Base-by-base conservation (phyloP, 2,888 invertebrate species). In the Ferdinandea cuprea region DNA sequence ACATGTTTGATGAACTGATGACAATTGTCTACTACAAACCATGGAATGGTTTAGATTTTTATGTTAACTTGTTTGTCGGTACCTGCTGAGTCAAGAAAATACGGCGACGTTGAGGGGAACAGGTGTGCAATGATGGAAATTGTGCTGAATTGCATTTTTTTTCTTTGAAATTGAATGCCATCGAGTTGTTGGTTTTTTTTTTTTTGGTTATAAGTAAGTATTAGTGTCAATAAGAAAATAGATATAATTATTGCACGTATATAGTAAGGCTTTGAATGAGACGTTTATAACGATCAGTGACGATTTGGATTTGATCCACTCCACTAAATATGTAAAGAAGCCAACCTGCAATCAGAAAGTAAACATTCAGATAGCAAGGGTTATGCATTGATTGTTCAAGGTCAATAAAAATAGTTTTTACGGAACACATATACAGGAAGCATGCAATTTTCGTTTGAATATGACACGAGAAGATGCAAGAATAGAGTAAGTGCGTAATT, bases 71-170 rank as follows among this genome's bases (percentile, higher is more conserved):
- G 30, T 21, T 40, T 79, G 30, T 15, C n/a, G n/a, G n/a, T n/a
- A n/a, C n/a, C n/a, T 42, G 80, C 80, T 80, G 80, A 80, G 19
- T 35, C 44, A 21, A 42, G 13, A 21, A 44, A 61, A 44, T 19
- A 56, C 6, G 11, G 19, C 21, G 15, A 42, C 52, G 44, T 46
- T 59, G 13, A 2, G 42, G 68, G 17, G 5, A 71, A 6, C 77
- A 63, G 48, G 46, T 77, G 77, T 71, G 13, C 50, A 13, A 11
- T 15, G 8, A 44, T 42, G n/a, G 0, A 42, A 35, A 48, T 30
- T 5, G 40, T 71, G 58, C 61, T 72, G 46, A 71, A 15, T 78
- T 42, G 42, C 17, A 9, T 11, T 21, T 56, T 66, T 9, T 44
- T 17, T 35, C 40, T 30, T 0, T 32, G 5, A 7, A 40, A 28